Conservation (phyloP, 1,140 invertebrate genomes). For the Drosophila tropicalis region DNA sequence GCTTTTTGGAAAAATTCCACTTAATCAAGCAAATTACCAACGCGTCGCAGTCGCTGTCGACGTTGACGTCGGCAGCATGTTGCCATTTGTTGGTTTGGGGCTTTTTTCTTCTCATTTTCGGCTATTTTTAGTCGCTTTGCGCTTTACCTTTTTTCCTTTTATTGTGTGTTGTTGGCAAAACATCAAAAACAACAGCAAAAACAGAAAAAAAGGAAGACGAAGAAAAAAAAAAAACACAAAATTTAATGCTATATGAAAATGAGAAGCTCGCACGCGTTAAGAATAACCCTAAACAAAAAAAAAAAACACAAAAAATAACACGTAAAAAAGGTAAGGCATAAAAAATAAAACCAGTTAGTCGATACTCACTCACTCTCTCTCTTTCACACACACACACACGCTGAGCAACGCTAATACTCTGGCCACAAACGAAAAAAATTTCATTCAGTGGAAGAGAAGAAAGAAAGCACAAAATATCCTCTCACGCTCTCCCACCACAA, state of each 20-base stretch:
- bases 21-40: conserved; percentile 78
- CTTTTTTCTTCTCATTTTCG: conserved; percentile 37
- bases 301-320: conserved; percentile 65
- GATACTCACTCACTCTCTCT: conserved; percentile 46
- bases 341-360: conserved; percentile 73
- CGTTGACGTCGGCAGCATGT: conserved; percentile 15
- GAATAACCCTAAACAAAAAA: conserved; percentile 78
- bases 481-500: too few species aligned
- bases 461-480: neutral
- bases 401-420: neutral
- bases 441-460: neutral
- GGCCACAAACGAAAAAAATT: neutral
- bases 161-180: conserved; percentile 68
- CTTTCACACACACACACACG: conserved; percentile 33
- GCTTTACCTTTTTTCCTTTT: conserved; percentile 60
- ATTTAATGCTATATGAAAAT: conserved; percentile 74
- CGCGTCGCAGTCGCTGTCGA: conserved; percentile 40
- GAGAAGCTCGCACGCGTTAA: conserved; percentile 61
- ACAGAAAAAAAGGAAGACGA: conserved; percentile 22
- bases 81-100: conserved; percentile 39
- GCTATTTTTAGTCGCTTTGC: conserved; percentile 69
- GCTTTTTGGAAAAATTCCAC: conserved; percentile 74
- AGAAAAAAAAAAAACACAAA: conserved; percentile 26
- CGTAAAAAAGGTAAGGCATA: conserved; percentile 16
- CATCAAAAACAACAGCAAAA: conserved; percentile 45